Base-by-base conservation (phyloP, 2,888 invertebrate species). In the Bhutanitis thaidina region DNA sequence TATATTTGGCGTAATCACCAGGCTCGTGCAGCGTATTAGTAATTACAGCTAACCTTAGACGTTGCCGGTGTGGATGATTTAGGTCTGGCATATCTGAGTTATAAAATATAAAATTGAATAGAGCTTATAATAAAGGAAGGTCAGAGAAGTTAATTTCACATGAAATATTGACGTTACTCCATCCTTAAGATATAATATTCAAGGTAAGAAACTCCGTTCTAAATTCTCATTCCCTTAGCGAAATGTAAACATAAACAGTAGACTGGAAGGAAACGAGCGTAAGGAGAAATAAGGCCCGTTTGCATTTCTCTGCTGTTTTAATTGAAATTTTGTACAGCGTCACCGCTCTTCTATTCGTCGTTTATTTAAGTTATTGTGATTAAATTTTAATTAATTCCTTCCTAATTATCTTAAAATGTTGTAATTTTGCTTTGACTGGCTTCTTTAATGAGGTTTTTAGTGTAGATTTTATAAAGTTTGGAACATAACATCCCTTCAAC, bases 351-450 rank as follows among this genome's bases (percentile, higher is more conserved):
- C 29, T 48, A 29, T 48, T 36, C 35, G 36, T 41, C 36, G 36
- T 48, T 48, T 41, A 48, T 48, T 36, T 20, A 41, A 43, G 20
- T 32, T 32, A 32, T 32, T 43, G 43, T 41, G 41, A 41, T 48
- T 36, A 48, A 48, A 41, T 48, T 48, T 48, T 48, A 48, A 48
- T 48, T 43, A 43, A 43, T 35, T 43, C 32, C 43, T 43, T 10
- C 43, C 35, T 43, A 35, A 43, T 43, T 43, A 49, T 49, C 36
- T 25, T 20, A 37, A 49, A 49, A 49, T 30, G 48, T 35, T 35
- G 36, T 37, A 49, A 49, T 43, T 49, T 1, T 49, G 30, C 49
- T 32, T n/a, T 16, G 43, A 30, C 3, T 13, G 30, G 36, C 13
- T 15, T 29, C 20, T 29, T 27, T 30, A 36, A 49, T 49, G 20